Evolutionary conservation across 2,888 invertebrate species (phyloP), one percentile per base, ranked within the genome.

Genomic region (Cremastinae sp.): DNA sequence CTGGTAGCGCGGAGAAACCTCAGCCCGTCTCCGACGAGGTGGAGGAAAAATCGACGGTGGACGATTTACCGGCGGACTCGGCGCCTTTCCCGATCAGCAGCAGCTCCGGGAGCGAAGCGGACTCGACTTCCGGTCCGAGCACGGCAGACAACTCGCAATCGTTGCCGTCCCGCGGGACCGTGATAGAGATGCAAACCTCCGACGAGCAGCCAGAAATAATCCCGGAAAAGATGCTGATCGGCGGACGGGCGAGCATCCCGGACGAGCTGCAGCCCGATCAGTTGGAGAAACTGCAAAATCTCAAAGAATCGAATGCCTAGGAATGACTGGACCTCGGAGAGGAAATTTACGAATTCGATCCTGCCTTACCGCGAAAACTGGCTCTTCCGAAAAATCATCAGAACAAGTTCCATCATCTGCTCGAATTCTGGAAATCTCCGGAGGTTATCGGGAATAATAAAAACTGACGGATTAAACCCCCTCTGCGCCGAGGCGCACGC

Each of bases 301-400:
- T 97, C 74, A 97, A 97, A 90, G 97, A 97, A 90, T 97, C 97
- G 77, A 96, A 96, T 90, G 97, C 97, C 91, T 97, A 95, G 91
- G 87, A 87, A 83, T 87, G 87, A 87, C 86, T 84, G 80, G 83
- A 85, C 88, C 89, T 88, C 88, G 86, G 86, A 84, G 82, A 85
- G 79, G 79, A 79, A 12, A 41, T 14, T 8, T 73, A 62, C 73
- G 73, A 73, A 53, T 64, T 69, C 62, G 75, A 72, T 83, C 84
- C 84, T 84, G 86, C 86, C 86, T 85, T 87, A 84, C 82, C 82
- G 59, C 83, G 84, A 75, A 88, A 86, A 85, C 80, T 87, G 84
- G 87, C 87, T 82, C 86, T 89, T 85, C 88, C 89, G 82, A 84
- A 84, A 75, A 87, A 87, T 84, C 88, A 89, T 83, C 85, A 84